Evolutionary conservation across 2,888 invertebrate species (phyloP).

Genomic region (Drosophila paranaensis): DNA sequence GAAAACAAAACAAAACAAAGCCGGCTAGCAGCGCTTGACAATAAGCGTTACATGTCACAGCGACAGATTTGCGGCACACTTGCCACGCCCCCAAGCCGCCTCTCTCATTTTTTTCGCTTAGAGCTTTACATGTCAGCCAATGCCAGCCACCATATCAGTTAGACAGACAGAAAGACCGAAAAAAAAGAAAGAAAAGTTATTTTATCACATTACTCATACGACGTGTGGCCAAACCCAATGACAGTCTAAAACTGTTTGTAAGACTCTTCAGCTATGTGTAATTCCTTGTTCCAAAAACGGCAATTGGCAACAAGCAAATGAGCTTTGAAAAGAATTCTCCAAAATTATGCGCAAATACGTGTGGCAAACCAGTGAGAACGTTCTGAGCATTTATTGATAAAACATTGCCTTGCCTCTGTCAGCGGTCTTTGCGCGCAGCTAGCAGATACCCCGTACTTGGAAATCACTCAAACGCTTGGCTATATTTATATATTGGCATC

Average conservation of each 20-base stretch:
- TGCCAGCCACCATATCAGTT: slow-evolving; percentile 36
- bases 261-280: slow-evolving; percentile 13
- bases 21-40: slow-evolving; percentile 23
- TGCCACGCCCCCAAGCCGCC: background rate
- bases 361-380: background rate
- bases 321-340: background rate
- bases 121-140: slow-evolving; percentile 42
- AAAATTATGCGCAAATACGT: background rate
- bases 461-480: background rate
- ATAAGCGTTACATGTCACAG: slow-evolving; percentile 27
- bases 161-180: slow-evolving; percentile 9
- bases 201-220: slow-evolving; percentile 39
- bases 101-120: background rate
- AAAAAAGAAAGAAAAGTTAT: slow-evolving; percentile 3
- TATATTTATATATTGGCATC: no score
- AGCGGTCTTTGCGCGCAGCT: background rate
- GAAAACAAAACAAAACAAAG: background rate
- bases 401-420: background rate
- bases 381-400: background rate
- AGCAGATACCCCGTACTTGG: background rate
- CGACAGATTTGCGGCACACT: background rate
- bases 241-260: slow-evolving; percentile 23
- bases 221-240: slow-evolving; percentile 30
- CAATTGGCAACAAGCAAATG: slow-evolving; percentile 42
- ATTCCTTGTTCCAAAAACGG: slow-evolving; percentile 6